Conservation (phyloP, 1,140 invertebrate genomes). For the Sminthurides bifidus region DNA sequence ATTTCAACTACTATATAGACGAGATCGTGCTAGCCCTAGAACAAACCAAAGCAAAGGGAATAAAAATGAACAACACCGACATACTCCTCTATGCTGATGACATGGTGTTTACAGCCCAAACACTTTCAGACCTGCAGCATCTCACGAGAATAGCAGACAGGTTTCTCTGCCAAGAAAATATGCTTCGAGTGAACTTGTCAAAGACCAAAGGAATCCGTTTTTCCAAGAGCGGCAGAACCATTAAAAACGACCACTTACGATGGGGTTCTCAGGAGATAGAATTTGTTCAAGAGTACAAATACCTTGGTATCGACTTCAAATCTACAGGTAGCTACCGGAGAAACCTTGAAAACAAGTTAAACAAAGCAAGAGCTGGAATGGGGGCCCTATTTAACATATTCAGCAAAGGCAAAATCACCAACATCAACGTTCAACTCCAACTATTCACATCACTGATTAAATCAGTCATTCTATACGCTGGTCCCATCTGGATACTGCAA, state of each 20-base stretch:
- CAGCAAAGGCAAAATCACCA: neutral
- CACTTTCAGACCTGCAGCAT: neutral
- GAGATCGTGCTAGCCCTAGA: neutral
- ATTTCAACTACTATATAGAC: neutral
- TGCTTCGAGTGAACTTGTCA: neutral
- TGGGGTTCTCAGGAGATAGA: neutral
- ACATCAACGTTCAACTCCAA: neutral
- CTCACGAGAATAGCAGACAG: neutral
- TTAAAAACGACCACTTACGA: neutral
- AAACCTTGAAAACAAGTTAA: neutral
- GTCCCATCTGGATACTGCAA: neutral
- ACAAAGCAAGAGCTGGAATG: neutral
- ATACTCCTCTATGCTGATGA: conserved; percentile 3
- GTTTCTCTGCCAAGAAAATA: neutral
- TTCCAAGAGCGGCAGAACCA: neutral
- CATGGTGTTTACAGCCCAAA: neutral
- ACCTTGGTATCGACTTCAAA: neutral
- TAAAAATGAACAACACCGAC: neutral
- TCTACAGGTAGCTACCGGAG: neutral
- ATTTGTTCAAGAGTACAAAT: neutral
- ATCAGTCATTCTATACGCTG: neutral
- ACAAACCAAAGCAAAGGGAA: neutral
- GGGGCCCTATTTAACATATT: too few relatives aligned
- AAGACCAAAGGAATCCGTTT: conserved; percentile 5
- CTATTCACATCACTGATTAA: neutral